phyloP scores from a whole-genome alignment of 2,113 vertebrate species.

The Amia ocellicauda region DNA sequence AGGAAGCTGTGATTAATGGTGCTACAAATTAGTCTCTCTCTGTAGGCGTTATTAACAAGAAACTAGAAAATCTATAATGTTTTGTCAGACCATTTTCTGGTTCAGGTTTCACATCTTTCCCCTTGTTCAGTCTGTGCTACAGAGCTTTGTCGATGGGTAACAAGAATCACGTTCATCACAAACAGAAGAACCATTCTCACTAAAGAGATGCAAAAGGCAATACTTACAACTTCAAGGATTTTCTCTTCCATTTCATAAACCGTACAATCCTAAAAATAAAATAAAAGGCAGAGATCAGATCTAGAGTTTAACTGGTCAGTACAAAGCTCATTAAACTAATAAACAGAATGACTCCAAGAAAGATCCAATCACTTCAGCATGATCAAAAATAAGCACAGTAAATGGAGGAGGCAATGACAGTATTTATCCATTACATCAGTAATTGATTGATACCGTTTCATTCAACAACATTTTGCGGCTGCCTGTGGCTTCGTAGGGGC shows the following conservation, averaged over 20 bases:
- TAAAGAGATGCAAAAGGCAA: slow-evolving; percentile 12
- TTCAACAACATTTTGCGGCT: too few species aligned
- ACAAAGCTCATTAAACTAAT: background rate
- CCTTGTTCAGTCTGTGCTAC: background rate
- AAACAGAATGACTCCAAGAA: background rate
- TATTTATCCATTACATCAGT: background rate
- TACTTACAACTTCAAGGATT: slow-evolving; percentile 92
- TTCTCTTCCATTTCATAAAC: slow-evolving; percentile 95
- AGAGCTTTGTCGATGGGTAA: background rate
- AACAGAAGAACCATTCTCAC: too few species aligned
- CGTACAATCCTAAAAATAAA: slow-evolving; percentile 79
- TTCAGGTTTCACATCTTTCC: slow-evolving; percentile 19
- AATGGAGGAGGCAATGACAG: too few species aligned
- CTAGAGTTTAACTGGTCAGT: background rate
- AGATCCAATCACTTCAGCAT: background rate
- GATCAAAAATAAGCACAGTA: background rate
- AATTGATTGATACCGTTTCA: too few species aligned
- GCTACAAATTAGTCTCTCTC: slow-evolving; percentile 25
- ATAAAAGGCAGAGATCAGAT: slow-evolving; percentile 40
- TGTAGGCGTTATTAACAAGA: background rate
- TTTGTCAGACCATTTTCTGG: slow-evolving; percentile 21
- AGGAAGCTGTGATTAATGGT: slow-evolving; percentile 58
- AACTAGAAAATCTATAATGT: background rate
- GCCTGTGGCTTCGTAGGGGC: too few species aligned
- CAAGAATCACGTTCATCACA: background rate